A percentile compares a stretch with the other conserved stretches of the same genome.
Evolutionary conservation across 2,797 vertebrate species (phyloP).

Genomic region (Sciaenops ocellatus): DNA sequence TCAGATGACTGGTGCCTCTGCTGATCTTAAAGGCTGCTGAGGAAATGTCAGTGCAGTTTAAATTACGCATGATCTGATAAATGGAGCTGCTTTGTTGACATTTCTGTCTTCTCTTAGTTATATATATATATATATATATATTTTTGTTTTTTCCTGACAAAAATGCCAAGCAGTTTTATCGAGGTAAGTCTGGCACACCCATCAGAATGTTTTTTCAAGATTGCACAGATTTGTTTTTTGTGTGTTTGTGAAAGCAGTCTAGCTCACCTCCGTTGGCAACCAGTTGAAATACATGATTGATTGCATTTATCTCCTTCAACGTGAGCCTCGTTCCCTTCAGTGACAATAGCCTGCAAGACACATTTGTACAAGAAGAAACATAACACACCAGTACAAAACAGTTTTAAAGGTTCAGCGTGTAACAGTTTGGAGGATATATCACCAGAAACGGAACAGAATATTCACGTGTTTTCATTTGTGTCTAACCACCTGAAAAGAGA

Average conservation of each 20-base stretch:
- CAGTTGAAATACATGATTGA: slow-evolving; percentile 15
- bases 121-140: neutral
- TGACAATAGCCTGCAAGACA: neutral
- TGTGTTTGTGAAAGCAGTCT: slow-evolving; percentile 8
- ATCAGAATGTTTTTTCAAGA: slow-evolving; percentile 9
- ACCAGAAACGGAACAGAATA: too few species aligned
- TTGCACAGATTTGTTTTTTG: neutral
- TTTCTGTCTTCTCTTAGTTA: slow-evolving; percentile 30
- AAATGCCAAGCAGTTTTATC: slow-evolving; percentile 25
- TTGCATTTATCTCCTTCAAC: neutral
- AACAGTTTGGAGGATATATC: neutral
- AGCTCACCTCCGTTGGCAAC: neutral
- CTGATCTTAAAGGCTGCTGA: slow-evolving; percentile 65
- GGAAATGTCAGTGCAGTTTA: slow-evolving; percentile 78
- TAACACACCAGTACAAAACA: too few species aligned
- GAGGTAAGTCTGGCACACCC: neutral
- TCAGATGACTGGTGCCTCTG: slow-evolving; percentile 58
- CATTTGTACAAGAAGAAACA: slow-evolving; percentile 2
- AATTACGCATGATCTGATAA: slow-evolving; percentile 68
- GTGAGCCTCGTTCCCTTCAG: neutral
- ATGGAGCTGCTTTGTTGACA: slow-evolving; percentile 62
- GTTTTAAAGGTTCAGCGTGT: too few species aligned
- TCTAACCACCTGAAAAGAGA: too few species aligned
- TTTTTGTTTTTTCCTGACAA: neutral
- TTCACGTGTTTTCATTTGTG: too few species aligned